A percentile compares a stretch with the other conserved stretches of the same genome.
Conservation (phyloP, 2,888 invertebrate genomes). For the Cosmorhoe ocellata region DNA sequence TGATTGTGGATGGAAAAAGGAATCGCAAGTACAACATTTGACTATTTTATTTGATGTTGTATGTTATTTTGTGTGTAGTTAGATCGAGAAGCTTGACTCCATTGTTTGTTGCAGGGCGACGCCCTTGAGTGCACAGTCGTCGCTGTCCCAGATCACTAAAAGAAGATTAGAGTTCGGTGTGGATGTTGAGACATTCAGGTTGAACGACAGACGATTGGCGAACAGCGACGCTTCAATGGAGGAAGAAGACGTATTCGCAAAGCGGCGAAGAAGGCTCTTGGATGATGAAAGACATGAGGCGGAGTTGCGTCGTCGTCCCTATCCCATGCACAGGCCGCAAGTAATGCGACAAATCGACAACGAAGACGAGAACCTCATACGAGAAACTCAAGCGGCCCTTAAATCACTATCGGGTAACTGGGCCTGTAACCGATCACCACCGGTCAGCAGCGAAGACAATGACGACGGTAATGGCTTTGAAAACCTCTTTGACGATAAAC, state of each 20-base stretch:
- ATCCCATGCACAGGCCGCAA: slow-evolving; percentile 62
- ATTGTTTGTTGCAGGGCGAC: slow-evolving; percentile 76
- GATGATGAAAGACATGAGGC: slow-evolving; percentile 68
- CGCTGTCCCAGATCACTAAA: slow-evolving; percentile 86
- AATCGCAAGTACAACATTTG: slow-evolving; percentile 78
- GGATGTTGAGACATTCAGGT: slow-evolving; percentile 73
- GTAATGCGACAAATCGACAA: slow-evolving; percentile 69
- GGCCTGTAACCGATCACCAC: slow-evolving; percentile 86
- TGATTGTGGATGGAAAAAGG: slow-evolving; percentile 81
- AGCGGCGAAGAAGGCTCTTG: slow-evolving; percentile 73
- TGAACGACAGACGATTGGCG: slow-evolving; percentile 62
- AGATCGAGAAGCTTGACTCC: slow-evolving; percentile 42
- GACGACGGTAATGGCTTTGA: slow-evolving; percentile 92
- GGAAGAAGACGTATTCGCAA: slow-evolving; percentile 66
- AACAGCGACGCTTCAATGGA: slow-evolving; percentile 72
- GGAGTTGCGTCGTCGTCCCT: slow-evolving; percentile 54
- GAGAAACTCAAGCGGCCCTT: slow-evolving; percentile 94
- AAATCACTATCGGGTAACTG: slow-evolving; percentile 94
- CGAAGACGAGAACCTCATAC: slow-evolving; percentile 91
- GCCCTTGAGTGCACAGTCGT: slow-evolving; percentile 80
- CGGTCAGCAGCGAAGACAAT: slow-evolving; percentile 85
- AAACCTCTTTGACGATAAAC: slow-evolving; percentile 92
- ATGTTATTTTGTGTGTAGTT: slow-evolving; percentile 28
- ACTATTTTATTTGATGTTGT: slow-evolving; percentile 43
- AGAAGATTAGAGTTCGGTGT: slow-evolving; percentile 85